Conservation (phyloP, 2,797 vertebrate species). For the Pachyuromys duprasi region DNA sequence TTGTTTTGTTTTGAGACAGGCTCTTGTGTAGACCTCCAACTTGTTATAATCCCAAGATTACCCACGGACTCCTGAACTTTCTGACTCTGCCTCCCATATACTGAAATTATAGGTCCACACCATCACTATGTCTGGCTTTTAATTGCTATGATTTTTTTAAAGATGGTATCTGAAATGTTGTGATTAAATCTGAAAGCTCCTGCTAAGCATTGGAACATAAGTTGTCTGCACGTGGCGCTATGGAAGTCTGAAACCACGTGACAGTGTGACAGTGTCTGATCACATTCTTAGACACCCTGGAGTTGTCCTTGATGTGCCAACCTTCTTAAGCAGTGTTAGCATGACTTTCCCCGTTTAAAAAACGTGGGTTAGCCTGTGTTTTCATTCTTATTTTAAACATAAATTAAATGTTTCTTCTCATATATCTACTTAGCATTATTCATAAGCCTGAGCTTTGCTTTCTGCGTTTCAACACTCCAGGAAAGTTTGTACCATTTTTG, state of each 20-base stretch:
- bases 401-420: constrained; percentile 15
- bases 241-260: background rate
- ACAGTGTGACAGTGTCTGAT: background rate
- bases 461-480: background rate
- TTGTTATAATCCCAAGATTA: background rate
- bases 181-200: background rate
- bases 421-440: constrained; percentile 41
- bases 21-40: background rate
- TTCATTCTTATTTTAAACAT: constrained; percentile 54
- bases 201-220: background rate
- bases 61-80: background rate
- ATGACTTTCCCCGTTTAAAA: background rate
- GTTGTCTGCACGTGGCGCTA: background rate
- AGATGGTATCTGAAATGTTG: background rate
- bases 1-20: background rate
- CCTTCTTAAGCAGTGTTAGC: background rate
- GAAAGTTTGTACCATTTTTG: constrained; percentile 14
- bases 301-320: background rate
- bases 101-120: background rate
- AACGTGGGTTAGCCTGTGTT: background rate
- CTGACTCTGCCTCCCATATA: too few species aligned
- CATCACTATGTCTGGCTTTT: background rate
- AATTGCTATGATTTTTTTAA: constrained; percentile 49
- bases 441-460: constrained; percentile 46
- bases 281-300: background rate